Percentiles rank a stretch among this genome's conserved stretches.
Conservation (phyloP, 2,113 vertebrate species). For the Plecturocebus donacophilus region DNA sequence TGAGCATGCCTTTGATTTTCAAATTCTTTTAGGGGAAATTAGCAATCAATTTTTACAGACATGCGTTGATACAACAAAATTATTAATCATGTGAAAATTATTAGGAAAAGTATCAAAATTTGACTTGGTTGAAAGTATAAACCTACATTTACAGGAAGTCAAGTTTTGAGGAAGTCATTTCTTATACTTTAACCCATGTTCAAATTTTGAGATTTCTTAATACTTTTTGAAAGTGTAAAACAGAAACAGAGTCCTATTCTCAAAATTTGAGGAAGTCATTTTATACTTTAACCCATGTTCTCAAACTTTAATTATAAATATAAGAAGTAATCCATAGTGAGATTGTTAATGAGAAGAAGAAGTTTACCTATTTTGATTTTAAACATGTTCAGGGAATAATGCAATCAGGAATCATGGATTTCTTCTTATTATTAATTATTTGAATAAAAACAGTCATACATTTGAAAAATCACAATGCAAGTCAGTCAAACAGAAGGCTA, state of each 20-base stretch:
- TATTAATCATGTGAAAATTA: neutral
- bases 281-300: neutral
- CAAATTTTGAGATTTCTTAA: neutral
- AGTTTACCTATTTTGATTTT: neutral
- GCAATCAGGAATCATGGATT: accelerated
- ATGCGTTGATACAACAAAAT: neutral
- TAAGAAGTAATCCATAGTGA: neutral
- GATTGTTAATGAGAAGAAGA: neutral
- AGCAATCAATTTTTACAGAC: neutral
- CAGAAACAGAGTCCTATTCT: neutral
- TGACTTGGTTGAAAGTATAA: neutral
- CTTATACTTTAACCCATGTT: neutral
- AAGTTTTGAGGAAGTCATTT: neutral
- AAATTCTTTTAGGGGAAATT: neutral
- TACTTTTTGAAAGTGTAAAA: no score
- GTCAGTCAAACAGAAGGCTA: accelerated
- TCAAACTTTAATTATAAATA: neutral
- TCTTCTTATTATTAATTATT: no score
- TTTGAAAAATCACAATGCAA: accelerated
- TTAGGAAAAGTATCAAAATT: neutral
- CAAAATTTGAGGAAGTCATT: neutral
- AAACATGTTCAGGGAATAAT: no score
- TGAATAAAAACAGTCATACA: neutral
- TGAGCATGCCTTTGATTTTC: no score
- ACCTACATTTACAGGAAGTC: neutral